phyloP scores from a whole-genome alignment of 2,888 invertebrate genomes.

The Metalampra italica region DNA sequence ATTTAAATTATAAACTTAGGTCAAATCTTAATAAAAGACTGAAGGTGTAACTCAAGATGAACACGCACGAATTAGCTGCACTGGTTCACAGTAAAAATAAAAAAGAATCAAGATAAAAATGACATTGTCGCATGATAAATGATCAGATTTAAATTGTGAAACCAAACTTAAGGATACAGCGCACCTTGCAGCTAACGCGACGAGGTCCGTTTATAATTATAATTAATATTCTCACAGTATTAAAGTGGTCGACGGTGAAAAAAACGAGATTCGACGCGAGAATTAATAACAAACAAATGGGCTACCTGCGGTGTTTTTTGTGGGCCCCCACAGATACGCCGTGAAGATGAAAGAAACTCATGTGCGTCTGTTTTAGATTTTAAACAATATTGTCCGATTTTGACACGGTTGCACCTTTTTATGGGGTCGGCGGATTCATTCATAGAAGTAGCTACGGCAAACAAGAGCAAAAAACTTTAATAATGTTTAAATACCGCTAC shows the following conservation, averaged over 20 bases:
- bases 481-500: slow-evolving; percentile 41
- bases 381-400: slow-evolving; percentile 72
- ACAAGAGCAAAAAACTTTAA: slow-evolving; percentile 41
- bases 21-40: background rate
- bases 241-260: slow-evolving; percentile 64
- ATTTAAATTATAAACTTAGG: background rate
- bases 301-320: slow-evolving; percentile 78
- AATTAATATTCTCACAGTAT: slow-evolving; percentile 78
- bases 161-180: slow-evolving; percentile 56
- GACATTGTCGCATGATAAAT: slow-evolving; percentile 76
- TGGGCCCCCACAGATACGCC: slow-evolving; percentile 70
- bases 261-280: slow-evolving; percentile 73
- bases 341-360: slow-evolving; percentile 71
- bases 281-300: slow-evolving; percentile 79
- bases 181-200: slow-evolving; percentile 65
- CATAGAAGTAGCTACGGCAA: slow-evolving; percentile 52
- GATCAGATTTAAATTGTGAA: slow-evolving; percentile 73
- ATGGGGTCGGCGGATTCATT: slow-evolving; percentile 53
- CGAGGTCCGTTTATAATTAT: slow-evolving; percentile 76
- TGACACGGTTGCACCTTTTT: slow-evolving; percentile 74
- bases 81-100: slow-evolving; percentile 34
- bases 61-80: slow-evolving; percentile 21
- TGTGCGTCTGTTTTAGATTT: slow-evolving; percentile 70
- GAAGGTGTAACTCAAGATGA: slow-evolving; percentile 28
- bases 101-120: slow-evolving; percentile 64